phyloP scores from a whole-genome alignment of 2,113 vertebrate genomes.

The Rattus rattus region DNA sequence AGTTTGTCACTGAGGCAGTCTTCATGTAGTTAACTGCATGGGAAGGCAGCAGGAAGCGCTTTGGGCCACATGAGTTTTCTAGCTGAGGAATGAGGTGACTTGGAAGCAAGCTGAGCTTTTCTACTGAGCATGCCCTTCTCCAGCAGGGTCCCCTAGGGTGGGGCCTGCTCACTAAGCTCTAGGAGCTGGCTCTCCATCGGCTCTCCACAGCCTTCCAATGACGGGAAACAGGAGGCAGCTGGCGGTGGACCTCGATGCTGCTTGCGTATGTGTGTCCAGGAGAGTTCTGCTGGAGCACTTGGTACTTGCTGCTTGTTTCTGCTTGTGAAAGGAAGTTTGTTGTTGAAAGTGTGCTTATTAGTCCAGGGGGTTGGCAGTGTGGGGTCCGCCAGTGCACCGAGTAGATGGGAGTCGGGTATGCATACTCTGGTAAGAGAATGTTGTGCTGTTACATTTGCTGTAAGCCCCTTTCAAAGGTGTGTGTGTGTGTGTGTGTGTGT shows the following conservation, averaged over 20 bases:
- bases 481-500: not conserved
- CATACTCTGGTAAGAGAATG: not conserved
- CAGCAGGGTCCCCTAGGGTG: constrained; percentile 84
- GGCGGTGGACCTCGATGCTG: constrained; percentile 45
- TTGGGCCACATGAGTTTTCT: constrained; percentile 79
- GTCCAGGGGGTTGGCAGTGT: not conserved
- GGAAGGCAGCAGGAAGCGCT: constrained; percentile 77
- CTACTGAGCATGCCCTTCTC: constrained; percentile 79
- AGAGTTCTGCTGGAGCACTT: constrained; percentile 26
- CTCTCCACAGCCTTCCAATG: constrained; percentile 55
- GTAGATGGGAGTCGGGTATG: constrained; percentile 22
- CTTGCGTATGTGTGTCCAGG: constrained; percentile 18
- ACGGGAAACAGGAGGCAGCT: constrained; percentile 31
- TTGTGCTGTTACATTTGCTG: not conserved
- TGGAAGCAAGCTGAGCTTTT: constrained; percentile 80
- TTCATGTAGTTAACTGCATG: constrained; percentile 61
- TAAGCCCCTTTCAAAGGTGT: not conserved
- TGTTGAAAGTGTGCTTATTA: not conserved
- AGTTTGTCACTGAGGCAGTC: constrained; percentile 31
- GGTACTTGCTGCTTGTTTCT: constrained; percentile 8
- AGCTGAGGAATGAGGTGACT: constrained; percentile 82
- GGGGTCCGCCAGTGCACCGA: not conserved
- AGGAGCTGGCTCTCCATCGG: constrained; percentile 78
- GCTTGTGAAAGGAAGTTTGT: constrained; percentile 37
- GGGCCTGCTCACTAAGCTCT: constrained; percentile 83